A percentile compares a stretch with the other conserved stretches of the same genome.
phyloP scores from a whole-genome alignment of 2,888 invertebrate species.

The Latrodectus elegans region DNA sequence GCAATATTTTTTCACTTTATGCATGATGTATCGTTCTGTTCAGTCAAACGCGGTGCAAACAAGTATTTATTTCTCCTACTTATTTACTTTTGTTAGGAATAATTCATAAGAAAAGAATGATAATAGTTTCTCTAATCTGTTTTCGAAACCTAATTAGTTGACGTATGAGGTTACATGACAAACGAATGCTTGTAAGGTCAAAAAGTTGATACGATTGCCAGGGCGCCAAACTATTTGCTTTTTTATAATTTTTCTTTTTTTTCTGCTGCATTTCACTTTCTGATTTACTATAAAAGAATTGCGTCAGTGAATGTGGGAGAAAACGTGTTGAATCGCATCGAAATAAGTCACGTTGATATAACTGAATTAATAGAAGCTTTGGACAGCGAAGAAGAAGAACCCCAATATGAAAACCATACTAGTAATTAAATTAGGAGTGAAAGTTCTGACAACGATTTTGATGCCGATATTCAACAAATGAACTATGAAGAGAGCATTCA shows the following conservation, averaged over 20 bases:
- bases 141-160: not conserved
- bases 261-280: slow-evolving; percentile 8
- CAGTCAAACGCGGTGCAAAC: not conserved
- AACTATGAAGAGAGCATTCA: slow-evolving; percentile 6
- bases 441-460: not conserved
- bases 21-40: not conserved
- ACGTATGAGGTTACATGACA: not conserved
- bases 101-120: not conserved
- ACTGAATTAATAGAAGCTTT: slow-evolving; percentile 3
- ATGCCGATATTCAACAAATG: not conserved
- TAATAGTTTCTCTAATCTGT: not conserved
- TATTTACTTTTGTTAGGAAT: not conserved
- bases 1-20: slow-evolving; percentile 15
- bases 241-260: slow-evolving; percentile 1
- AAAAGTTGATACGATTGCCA: not conserved
- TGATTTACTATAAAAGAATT: slow-evolving; percentile 1
- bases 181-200: not conserved
- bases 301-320: not conserved
- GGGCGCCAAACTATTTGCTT: not conserved
- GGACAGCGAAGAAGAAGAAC: slow-evolving; percentile 17
- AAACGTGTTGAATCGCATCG: slow-evolving; percentile 2
- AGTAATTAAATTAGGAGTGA: slow-evolving; percentile 12
- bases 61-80: not conserved
- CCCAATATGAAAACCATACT: slow-evolving; percentile 16
- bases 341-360: slow-evolving; percentile 15